Evolutionary conservation across 2,888 invertebrate genomes (phyloP), one percentile per base, ranked within the genome.

Genomic region (Dicroscelio sp.): DNA sequence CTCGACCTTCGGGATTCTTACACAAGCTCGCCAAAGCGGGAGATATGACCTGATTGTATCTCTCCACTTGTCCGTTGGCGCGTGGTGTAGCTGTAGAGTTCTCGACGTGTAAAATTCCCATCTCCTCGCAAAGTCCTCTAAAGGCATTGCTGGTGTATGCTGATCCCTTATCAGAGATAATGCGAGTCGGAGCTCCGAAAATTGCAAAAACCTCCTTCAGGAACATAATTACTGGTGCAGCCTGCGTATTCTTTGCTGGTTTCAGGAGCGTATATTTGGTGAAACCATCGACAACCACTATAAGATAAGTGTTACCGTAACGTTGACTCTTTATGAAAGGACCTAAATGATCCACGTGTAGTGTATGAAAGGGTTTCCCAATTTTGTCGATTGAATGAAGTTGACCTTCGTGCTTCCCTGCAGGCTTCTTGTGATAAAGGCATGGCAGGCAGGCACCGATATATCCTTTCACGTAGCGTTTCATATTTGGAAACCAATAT

Each of bases 281-380:
- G 55, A 97, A 96, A 0, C 93, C 96, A 75, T 97, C 96, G 0
- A 97, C 94, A 5, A 95, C 84, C 0, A 94, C 95, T 20, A 97
- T 80, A n/a, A 97, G 71, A 55, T 96, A 93, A 4, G 90, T 90
- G 82, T 97, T 96, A n/a, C 94, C 94, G 0, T 82, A n/a, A n/a
- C n/a, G 92, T 8, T 86, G 93, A 55, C 94, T 96, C n/a, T 92
- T 95, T 10, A 94, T 93, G 87, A 97, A 97, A 6, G 96, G 97
- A 2, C 97, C 96, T 3, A 97, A 80, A 89, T 97, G 97, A 91
- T 97, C 97, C 0, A 97, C 76, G 86, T 97, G 97, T 20, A 97
- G 38, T 0, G 96, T 96, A 73, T 97, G 95, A 52, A 97, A 96
- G 0, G 97, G 97, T 12, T 94, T 92, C 0, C 94, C 85, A 10